phyloP scores from a whole-genome alignment of 2,797 vertebrate genomes.

The Chelidonichthys spinosus region DNA sequence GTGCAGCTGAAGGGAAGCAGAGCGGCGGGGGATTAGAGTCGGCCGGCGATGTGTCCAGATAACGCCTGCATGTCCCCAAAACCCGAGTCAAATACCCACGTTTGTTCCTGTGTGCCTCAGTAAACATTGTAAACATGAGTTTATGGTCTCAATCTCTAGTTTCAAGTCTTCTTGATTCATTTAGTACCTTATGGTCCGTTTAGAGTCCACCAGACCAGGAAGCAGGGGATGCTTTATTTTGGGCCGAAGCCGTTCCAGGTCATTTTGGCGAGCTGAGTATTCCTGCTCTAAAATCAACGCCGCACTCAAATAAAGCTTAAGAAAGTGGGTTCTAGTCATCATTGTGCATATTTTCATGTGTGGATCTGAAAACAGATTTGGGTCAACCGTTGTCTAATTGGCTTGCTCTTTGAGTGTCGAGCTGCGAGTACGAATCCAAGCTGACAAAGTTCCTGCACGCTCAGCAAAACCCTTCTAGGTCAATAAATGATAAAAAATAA shows the following conservation, averaged over 20 bases:
- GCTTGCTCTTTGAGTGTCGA: constrained; percentile 2
- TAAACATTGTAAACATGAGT: too few relatives aligned
- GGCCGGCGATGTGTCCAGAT: constrained; percentile 33
- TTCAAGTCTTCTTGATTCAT: too few relatives aligned
- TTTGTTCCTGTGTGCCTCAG: too few relatives aligned
- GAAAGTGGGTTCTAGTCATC: constrained; percentile 16
- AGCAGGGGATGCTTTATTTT: too few relatives aligned
- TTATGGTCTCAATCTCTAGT: too few relatives aligned
- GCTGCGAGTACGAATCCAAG: constrained; percentile 20
- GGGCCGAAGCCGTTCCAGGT: too few relatives aligned
- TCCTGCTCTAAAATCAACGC: constrained; percentile 21
- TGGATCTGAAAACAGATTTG: constrained; percentile 15
- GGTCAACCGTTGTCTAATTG: constrained; percentile 50
- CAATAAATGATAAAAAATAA: constrained; percentile 12
- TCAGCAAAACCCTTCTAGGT: constrained; percentile 22
- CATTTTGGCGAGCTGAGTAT: not conserved
- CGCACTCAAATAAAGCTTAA: constrained; percentile 20
- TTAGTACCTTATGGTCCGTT: too few relatives aligned
- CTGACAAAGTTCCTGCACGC: constrained; percentile 19
- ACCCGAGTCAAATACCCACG: too few relatives aligned
- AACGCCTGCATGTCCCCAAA: not conserved
- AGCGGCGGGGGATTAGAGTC: constrained; percentile 34
- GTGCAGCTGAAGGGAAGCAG: constrained; percentile 49
- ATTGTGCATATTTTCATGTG: constrained; percentile 2
- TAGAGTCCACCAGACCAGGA: too few relatives aligned